A percentile compares a stretch with the other conserved stretches of the same genome.
phyloP scores from a whole-genome alignment of 1,140 invertebrate genomes.

The Bombus waltoni region DNA sequence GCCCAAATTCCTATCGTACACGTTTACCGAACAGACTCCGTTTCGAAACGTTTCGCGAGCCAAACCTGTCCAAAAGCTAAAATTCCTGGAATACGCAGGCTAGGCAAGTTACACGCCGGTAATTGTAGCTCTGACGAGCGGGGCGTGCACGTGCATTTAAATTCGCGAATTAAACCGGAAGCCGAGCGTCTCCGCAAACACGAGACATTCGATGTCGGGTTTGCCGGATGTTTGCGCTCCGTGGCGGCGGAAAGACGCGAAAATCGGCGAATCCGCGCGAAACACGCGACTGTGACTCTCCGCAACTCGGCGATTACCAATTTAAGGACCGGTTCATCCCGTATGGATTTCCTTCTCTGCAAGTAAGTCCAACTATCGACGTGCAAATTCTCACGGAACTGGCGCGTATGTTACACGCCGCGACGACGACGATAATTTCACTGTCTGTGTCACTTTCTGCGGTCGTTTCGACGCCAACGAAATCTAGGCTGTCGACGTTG shows the following conservation, averaged over 20 bases:
- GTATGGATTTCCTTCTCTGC: slow-evolving; percentile 41
- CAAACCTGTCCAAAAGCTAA: neutral
- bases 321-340: slow-evolving; percentile 58
- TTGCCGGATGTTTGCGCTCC: slow-evolving; percentile 62
- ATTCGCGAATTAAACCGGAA: slow-evolving; percentile 66
- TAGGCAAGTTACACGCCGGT: slow-evolving; percentile 20
- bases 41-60: neutral
- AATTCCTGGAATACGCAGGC: neutral
- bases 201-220: slow-evolving; percentile 58
- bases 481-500: neutral
- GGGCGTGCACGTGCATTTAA: slow-evolving; percentile 62
- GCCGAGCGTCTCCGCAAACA: slow-evolving; percentile 49
- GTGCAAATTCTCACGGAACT: slow-evolving; percentile 9
- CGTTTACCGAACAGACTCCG: neutral
- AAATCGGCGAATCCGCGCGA: slow-evolving; percentile 17
- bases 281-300: slow-evolving; percentile 1
- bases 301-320: slow-evolving; percentile 54
- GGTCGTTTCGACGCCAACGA: neutral
- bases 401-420: neutral
- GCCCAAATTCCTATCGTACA: neutral
- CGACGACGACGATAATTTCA: neutral
- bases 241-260: slow-evolving; percentile 47
- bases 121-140: slow-evolving; percentile 24
- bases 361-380: slow-evolving; percentile 1
- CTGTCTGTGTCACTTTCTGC: neutral